These are phyloP conservation scores for Cyanoramphus novaezelandiae DNA, from an alignment of 2,113 vertebrate species.

Conservation along the genomic window DNA sequence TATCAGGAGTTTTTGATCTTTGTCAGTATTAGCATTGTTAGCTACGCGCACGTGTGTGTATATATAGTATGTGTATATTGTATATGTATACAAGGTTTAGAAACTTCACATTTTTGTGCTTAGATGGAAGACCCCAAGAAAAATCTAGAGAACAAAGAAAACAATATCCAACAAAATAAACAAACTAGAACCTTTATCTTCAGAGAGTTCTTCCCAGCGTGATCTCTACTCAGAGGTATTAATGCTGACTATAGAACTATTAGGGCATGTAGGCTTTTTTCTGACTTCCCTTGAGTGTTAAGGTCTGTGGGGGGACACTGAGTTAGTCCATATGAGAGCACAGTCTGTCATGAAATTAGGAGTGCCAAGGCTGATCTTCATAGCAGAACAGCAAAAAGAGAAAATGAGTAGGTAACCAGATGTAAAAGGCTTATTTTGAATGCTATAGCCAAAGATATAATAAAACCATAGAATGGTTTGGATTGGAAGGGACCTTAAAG, in stretches of 20 bases:
- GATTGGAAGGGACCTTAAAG: background rate
- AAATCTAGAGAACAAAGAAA: background rate
- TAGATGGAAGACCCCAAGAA: background rate
- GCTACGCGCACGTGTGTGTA: fast-evolving
- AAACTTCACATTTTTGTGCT: background rate
- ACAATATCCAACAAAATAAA: background rate
- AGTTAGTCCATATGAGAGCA: background rate
- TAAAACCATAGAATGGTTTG: background rate
- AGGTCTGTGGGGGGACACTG: background rate
- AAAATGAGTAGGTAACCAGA: background rate
- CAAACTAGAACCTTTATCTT: background rate
- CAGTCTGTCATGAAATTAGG: background rate
- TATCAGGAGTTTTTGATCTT: background rate
- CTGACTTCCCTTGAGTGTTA: background rate
- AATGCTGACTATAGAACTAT: background rate
- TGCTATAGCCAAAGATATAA: background rate
- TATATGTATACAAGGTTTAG: background rate
- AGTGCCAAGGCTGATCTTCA: background rate
- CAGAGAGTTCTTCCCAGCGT: background rate
- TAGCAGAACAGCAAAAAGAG: background rate
- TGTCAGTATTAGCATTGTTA: background rate
- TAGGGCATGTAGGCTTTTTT: background rate
- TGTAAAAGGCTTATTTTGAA: background rate
- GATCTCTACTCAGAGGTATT: background rate
- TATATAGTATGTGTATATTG: background rate